phyloP scores from a whole-genome alignment of 2,888 invertebrate genomes.

The Stenolophus ochropezus region DNA sequence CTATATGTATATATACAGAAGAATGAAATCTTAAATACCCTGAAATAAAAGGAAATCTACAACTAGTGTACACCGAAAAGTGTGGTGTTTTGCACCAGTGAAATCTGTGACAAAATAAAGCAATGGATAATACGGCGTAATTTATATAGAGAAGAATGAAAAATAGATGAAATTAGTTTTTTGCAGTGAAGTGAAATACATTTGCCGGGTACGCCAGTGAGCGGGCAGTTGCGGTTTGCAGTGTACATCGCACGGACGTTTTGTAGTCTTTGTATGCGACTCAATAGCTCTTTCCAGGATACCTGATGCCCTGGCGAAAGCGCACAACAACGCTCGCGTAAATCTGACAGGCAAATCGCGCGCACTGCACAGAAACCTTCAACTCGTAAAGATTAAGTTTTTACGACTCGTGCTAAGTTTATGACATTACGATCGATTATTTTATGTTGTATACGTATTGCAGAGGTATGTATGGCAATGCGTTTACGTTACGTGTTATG shows the following conservation, averaged over 20 bases:
- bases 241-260: conserved; percentile 12
- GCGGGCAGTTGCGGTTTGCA: neutral
- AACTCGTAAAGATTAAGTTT: conserved; percentile 53
- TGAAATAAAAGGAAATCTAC: too few species aligned
- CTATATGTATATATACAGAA: too few species aligned
- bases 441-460: conserved; percentile 34
- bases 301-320: conserved; percentile 17
- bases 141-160: too few species aligned
- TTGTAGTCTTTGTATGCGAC: conserved; percentile 17
- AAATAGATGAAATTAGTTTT: too few species aligned
- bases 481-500: conserved; percentile 21
- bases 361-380: conserved; percentile 30
- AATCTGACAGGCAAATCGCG: conserved; percentile 52
- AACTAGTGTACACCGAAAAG: too few species aligned
- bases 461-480: conserved; percentile 4
- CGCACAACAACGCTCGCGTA: conserved; percentile 12
- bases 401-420: conserved; percentile 45
- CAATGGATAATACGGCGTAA: too few species aligned
- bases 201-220: neutral
- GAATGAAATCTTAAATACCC: too few species aligned
- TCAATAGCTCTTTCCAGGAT: conserved; percentile 5
- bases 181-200: too few species aligned
- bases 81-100: too few species aligned
- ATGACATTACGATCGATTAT: conserved; percentile 48
- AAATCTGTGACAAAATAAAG: too few species aligned